These are phyloP conservation scores for Acrocephalus kingi DNA, from an alignment of 2,113 vertebrate species.

Conservation along the genomic window DNA sequence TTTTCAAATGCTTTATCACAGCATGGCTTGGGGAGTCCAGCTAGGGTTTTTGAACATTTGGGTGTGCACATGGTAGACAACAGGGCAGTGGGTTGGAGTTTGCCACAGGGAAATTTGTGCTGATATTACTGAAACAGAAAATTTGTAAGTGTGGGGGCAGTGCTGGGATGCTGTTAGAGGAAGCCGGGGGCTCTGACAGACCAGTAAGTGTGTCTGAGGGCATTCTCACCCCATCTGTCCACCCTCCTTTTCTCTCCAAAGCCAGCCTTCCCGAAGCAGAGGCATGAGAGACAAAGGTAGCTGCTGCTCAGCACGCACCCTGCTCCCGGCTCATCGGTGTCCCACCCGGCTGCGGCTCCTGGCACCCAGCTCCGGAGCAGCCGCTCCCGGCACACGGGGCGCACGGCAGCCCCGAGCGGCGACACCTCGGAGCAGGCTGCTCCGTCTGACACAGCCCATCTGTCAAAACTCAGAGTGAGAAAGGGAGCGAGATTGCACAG, in stretches of 20 bases:
- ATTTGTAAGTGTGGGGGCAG: not conserved
- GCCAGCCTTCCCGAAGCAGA: not conserved
- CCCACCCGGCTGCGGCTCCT: not conserved
- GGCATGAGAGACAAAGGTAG: not conserved
- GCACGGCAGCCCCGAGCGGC: not conserved
- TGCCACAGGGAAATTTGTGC: not conserved
- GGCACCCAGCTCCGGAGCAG: not conserved
- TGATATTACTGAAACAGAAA: not conserved
- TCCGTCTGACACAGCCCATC: conserved; percentile 9
- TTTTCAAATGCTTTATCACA: not conserved
- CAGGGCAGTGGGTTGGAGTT: not conserved
- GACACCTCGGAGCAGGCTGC: not conserved
- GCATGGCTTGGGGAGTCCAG: fast-evolving
- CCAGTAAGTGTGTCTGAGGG: not conserved
- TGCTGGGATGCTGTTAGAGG: not conserved
- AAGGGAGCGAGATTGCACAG: not conserved
- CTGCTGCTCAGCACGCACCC: not conserved
- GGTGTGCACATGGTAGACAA: not conserved
- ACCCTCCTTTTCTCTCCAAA: not conserved
- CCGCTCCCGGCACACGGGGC: not conserved
- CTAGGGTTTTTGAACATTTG: not conserved
- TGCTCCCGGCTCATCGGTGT: not conserved
- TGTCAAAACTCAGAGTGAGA: not conserved
- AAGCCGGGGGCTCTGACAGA: not conserved
- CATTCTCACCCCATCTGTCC: conserved; percentile 22